Percentiles rank a stretch among this genome's conserved stretches.
Evolutionary conservation across 2,113 vertebrate species (phyloP).

Genomic region (Pteronura brasiliensis): DNA sequence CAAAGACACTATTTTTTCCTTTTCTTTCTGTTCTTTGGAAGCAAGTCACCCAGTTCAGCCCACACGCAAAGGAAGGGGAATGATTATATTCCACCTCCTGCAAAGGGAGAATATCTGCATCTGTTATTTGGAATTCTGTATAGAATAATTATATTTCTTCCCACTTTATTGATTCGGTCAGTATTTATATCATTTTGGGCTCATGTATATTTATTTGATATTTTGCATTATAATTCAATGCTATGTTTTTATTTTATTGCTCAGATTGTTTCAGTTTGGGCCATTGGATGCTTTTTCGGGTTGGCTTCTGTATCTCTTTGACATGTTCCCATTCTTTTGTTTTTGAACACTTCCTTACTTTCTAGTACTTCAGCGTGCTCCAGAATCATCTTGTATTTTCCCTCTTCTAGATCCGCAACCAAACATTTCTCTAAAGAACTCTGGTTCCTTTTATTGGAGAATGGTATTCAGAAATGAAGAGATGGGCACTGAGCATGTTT

Average conservation of each 20-base stretch:
- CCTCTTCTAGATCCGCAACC: neutral
- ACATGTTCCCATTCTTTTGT: neutral
- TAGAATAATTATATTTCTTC: neutral
- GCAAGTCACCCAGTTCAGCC: neutral
- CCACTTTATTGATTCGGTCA: neutral
- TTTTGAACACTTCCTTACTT: neutral
- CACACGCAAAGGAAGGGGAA: neutral
- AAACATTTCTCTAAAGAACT: neutral
- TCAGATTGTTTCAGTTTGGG: neutral
- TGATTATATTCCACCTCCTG: neutral
- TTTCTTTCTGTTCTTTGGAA: neutral
- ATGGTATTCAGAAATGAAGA: neutral
- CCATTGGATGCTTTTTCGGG: neutral
- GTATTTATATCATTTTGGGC: neutral
- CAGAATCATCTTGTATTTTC: neutral
- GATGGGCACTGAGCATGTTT: neutral
- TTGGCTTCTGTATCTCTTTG: neutral
- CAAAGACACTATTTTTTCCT: neutral
- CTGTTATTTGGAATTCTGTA: neutral
- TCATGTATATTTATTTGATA: neutral
- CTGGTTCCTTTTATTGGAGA: neutral
- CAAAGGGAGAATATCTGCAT: neutral
- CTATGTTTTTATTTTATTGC: neutral
- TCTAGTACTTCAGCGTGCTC: neutral
- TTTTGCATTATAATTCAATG: neutral